phyloP scores from a whole-genome alignment of 2,797 vertebrate genomes.

The Tenualosa thibaudeaui region DNA sequence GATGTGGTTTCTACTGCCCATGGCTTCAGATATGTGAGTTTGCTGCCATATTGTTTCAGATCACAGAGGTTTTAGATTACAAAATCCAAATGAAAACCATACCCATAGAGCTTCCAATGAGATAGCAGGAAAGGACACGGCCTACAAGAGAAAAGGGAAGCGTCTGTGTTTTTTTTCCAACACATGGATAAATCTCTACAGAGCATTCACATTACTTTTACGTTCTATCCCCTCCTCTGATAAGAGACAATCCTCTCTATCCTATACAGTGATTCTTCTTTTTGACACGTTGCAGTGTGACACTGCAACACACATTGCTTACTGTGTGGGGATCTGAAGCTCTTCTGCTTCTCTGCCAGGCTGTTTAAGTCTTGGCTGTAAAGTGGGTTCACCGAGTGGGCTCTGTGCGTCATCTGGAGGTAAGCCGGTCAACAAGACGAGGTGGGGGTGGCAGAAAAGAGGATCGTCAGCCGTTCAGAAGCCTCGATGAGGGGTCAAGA shows the following conservation, averaged over 20 bases:
- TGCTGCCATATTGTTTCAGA: slow-evolving; percentile 22
- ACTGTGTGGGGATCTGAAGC: neutral
- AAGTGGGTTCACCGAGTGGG: neutral
- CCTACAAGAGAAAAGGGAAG: neutral
- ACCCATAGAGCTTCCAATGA: slow-evolving; percentile 17
- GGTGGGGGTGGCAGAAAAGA: neutral
- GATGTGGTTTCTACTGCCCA: slow-evolving; percentile 9
- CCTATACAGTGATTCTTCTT: neutral
- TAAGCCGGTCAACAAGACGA: neutral
- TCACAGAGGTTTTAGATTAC: slow-evolving; percentile 18
- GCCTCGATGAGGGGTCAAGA: neutral
- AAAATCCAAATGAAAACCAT: slow-evolving; percentile 26
- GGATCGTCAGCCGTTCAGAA: neutral
- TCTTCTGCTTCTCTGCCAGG: too few species aligned
- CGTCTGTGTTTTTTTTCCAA: neutral
- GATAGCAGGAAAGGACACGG: neutral
- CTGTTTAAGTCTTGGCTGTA: neutral
- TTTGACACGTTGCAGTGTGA: neutral
- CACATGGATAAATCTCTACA: neutral
- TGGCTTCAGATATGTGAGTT: neutral
- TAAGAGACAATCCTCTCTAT: neutral
- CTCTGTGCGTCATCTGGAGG: neutral
- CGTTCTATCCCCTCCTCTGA: neutral
- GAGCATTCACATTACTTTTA: neutral
- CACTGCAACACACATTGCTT: neutral